These are phyloP conservation scores for Pseudocheirus occidentalis DNA, from an alignment of 2,797 vertebrate genomes.

Conservation along the genomic window DNA sequence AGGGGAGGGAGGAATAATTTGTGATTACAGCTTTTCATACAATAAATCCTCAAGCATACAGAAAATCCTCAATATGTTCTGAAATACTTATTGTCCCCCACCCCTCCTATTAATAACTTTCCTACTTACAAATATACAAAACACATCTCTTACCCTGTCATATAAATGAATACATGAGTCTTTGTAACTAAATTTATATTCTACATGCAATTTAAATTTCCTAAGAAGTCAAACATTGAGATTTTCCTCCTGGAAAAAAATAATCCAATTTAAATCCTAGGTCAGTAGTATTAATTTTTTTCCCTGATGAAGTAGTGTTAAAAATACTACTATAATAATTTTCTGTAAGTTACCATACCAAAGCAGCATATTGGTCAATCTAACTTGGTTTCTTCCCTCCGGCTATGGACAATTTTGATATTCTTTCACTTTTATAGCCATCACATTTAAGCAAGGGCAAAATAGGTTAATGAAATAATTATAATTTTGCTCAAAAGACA, in stretches of 20 bases:
- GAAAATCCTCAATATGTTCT: neutral
- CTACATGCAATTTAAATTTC: neutral
- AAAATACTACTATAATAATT: neutral
- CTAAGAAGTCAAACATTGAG: neutral
- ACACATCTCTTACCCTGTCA: neutral
- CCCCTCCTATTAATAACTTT: neutral
- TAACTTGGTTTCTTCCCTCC: slow-evolving; percentile 75
- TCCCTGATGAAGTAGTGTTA: neutral
- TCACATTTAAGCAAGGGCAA: slow-evolving; percentile 81
- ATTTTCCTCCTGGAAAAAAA: neutral
- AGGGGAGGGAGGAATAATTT: neutral
- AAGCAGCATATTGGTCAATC: slow-evolving; percentile 66
- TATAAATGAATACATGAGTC: neutral
- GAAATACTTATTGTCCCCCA: neutral
- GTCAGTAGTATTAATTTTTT: neutral
- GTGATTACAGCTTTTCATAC: neutral
- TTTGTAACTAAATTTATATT: neutral
- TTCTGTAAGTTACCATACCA: neutral
- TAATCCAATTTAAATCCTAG: neutral
- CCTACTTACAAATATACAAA: neutral
- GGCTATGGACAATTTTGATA: slow-evolving; percentile 79
- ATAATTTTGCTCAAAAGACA: slow-evolving; percentile 80
- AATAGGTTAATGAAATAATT: slow-evolving; percentile 85
- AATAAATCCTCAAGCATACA: neutral
- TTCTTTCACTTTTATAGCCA: slow-evolving; percentile 80